Evolutionary conservation across 2,113 vertebrate genomes (phyloP).

Genomic region (Salvelinus fontinalis): DNA sequence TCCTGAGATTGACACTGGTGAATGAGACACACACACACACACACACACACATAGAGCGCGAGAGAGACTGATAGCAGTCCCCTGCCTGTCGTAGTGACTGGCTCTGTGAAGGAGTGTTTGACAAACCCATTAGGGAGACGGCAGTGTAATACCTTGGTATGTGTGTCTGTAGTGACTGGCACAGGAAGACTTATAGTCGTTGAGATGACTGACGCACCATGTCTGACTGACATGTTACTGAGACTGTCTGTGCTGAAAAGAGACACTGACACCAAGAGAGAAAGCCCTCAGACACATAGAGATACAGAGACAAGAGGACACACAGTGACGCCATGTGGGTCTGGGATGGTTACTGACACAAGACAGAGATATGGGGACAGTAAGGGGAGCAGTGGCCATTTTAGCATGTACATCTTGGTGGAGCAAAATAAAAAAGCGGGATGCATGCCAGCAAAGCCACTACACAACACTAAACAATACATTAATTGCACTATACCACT

Average conservation of each 20-base stretch:
- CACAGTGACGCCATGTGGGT: no score
- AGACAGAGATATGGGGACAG: no score
- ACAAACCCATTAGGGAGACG: slow-evolving; percentile 72
- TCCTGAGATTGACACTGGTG: slow-evolving; percentile 43
- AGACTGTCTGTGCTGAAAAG: background rate
- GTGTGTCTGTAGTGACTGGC: slow-evolving; percentile 48
- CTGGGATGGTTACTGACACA: no score
- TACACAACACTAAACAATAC: no score
- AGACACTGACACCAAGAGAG: background rate
- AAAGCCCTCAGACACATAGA: background rate
- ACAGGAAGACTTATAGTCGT: slow-evolving; percentile 57
- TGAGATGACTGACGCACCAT: slow-evolving; percentile 4
- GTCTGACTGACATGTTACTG: slow-evolving; percentile 5
- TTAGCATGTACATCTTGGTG: no score
- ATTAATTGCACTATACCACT: no score
- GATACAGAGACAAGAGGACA: slow-evolving; percentile 10
- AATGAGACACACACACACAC: slow-evolving; percentile 35
- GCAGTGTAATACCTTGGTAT: slow-evolving; percentile 70
- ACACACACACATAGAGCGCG: background rate
- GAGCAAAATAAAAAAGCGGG: no score
- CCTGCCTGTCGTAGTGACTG: slow-evolving; percentile 61
- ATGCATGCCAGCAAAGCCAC: no score
- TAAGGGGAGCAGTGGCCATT: no score
- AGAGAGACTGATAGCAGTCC: slow-evolving; percentile 49
- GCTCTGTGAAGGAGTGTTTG: slow-evolving; percentile 70